These are phyloP conservation scores for Rhingia rostrata DNA, from an alignment of 2,888 invertebrate genomes.

Conservation along the genomic window DNA sequence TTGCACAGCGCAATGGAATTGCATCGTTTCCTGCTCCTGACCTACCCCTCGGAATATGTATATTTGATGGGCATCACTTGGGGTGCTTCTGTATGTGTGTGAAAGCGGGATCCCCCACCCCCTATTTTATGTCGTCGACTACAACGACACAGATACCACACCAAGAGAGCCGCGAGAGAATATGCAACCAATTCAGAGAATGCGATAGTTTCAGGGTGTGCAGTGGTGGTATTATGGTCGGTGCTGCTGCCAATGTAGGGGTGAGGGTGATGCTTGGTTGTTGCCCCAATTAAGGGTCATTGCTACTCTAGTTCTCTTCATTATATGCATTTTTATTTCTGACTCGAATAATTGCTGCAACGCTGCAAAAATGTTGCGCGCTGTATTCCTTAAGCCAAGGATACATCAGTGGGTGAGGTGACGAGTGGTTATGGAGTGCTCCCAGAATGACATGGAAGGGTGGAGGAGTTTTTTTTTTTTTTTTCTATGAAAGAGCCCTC, in stretches of 20 bases:
- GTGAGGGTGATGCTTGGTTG: constrained; percentile 75
- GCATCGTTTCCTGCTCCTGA: constrained; percentile 72
- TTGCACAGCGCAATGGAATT: constrained; percentile 62
- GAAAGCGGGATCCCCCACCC: neutral
- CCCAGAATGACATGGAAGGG: neutral
- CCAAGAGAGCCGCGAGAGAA: constrained; percentile 1
- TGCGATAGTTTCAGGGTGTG: constrained; percentile 44
- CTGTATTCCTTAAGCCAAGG: constrained; percentile 46
- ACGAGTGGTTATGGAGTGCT: neutral
- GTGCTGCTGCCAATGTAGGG: constrained; percentile 27
- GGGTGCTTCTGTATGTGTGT: neutral
- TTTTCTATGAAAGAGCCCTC: constrained; percentile 18
- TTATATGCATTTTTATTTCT: constrained; percentile 70
- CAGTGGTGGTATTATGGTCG: neutral
- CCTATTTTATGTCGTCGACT: constrained; percentile 1
- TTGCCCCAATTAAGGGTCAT: constrained; percentile 79
- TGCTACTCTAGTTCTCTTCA: constrained; percentile 75
- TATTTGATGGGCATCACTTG: constrained; percentile 3
- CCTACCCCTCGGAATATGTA: constrained; percentile 66
- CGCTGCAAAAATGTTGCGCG: constrained; percentile 49
- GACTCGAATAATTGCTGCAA: constrained; percentile 62
- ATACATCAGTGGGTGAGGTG: constrained; percentile 21
- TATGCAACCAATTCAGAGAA: constrained; percentile 58
- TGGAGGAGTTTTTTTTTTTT: neutral
- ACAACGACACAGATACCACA: constrained; percentile 21